A percentile compares a stretch with the other conserved stretches of the same genome.
These are phyloP conservation scores for Mesochorus sp. DNA, from an alignment of 2,888 invertebrate genomes.

Conservation along the genomic window DNA sequence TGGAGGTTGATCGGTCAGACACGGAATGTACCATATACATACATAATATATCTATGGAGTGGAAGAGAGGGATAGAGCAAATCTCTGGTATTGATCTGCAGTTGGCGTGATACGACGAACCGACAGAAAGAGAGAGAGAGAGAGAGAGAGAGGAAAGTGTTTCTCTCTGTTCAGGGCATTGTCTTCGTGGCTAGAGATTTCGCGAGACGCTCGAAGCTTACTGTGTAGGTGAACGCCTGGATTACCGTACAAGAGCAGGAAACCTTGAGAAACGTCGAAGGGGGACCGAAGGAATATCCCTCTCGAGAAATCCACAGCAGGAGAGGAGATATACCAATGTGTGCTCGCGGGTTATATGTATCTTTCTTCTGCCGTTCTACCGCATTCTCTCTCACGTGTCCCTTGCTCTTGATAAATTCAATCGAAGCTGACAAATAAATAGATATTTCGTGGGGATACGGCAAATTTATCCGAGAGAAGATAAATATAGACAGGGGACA, in stretches of 20 bases:
- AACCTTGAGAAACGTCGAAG: conserved; percentile 41
- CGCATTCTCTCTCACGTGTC: background rate
- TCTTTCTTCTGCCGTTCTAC: conserved; percentile 2
- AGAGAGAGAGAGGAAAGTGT: conserved; percentile 22
- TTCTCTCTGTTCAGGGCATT: conserved; percentile 45
- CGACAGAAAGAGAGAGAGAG: background rate
- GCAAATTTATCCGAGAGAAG: background rate
- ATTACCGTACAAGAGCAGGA: conserved; percentile 55
- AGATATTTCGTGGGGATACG: conserved; percentile 30
- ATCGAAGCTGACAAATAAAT: conserved; percentile 47
- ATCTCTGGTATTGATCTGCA: conserved; percentile 59
- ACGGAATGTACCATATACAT: no score
- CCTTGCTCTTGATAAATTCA: conserved; percentile 46
- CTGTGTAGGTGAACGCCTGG: conserved; percentile 49
- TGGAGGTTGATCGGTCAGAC: no score
- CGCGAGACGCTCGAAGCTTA: conserved; percentile 24
- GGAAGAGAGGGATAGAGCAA: conserved; percentile 1
- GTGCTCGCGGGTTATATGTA: conserved; percentile 1
- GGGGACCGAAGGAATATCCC: conserved; percentile 31
- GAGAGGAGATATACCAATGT: conserved; percentile 20
- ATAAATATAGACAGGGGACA: conserved; percentile 1
- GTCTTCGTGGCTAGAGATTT: conserved; percentile 51
- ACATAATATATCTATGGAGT: background rate
- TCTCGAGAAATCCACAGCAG: conserved; percentile 37
- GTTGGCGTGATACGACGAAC: conserved; percentile 23